These are phyloP conservation scores for Thripadectes ignobilis DNA, from an alignment of 2,797 vertebrate species.

Conservation along the genomic window DNA sequence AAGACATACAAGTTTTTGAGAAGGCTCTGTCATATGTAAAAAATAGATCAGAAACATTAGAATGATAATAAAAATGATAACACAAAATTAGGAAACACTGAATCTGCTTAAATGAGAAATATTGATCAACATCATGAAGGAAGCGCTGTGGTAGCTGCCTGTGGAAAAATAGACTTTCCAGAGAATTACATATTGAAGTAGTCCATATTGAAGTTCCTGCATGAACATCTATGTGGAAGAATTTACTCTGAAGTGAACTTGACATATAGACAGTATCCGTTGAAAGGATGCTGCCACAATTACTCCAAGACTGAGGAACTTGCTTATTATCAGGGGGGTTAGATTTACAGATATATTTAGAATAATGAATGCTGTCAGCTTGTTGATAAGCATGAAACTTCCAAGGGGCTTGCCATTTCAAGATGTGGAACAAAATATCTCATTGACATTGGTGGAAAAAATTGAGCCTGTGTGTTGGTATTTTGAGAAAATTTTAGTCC, in stretches of 20 bases:
- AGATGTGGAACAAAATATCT: background rate
- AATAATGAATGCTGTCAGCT: background rate
- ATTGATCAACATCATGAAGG: background rate
- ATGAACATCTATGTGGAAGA: background rate
- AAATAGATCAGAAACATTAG: background rate
- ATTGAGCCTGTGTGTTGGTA: rapidly evolving
- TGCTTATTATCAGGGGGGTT: background rate
- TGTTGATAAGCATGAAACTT: background rate
- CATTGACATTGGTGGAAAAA: background rate
- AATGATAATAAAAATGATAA: background rate
- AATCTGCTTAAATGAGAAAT: background rate
- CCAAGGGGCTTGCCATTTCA: background rate
- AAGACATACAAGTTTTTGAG: background rate
- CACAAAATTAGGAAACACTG: background rate
- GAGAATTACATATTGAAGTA: background rate
- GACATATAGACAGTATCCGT: background rate
- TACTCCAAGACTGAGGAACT: background rate
- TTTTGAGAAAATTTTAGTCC: background rate
- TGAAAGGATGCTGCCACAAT: background rate
- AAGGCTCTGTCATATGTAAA: background rate
- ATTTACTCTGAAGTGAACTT: background rate
- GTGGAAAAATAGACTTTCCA: background rate
- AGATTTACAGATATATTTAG: background rate
- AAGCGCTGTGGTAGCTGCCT: background rate
- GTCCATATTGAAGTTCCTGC: background rate